Evolutionary conservation across 1,140 invertebrate species (phyloP).

Genomic region (Caenorhabditis briggsae): DNA sequence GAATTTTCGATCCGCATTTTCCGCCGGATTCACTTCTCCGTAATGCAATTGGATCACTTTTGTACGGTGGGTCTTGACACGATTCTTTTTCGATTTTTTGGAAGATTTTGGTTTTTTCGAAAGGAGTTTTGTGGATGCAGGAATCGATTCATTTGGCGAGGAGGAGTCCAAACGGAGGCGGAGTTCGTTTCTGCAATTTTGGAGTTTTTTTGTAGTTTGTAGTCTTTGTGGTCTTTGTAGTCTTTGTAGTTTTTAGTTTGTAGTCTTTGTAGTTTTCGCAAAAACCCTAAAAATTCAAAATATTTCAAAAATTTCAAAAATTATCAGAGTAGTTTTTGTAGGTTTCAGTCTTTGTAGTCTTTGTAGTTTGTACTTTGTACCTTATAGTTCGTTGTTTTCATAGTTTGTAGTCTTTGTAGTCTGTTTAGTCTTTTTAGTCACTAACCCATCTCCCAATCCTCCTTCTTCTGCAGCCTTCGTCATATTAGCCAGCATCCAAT

Average conservation of each 20-base stretch:
- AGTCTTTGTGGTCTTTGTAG: no score
- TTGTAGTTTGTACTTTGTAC: no score
- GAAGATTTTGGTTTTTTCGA: slow-evolving; percentile 4
- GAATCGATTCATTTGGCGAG: background rate
- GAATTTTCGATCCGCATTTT: slow-evolving; percentile 14
- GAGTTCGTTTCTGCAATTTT: slow-evolving; percentile 1
- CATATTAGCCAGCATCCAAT: slow-evolving; percentile 68
- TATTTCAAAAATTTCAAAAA: no score
- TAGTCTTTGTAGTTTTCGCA: no score
- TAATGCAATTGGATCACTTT: slow-evolving; percentile 33
- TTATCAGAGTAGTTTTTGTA: no score
- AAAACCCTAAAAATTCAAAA: no score
- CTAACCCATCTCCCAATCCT: background rate
- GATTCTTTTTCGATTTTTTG: slow-evolving; percentile 5
- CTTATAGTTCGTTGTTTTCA: no score
- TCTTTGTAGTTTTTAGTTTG: no score
- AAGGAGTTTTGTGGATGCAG: background rate
- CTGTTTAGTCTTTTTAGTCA: no score
- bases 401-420: no score
- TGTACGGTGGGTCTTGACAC: slow-evolving; percentile 32
- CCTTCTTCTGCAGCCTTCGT: slow-evolving; percentile 63
- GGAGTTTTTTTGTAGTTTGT: background rate
- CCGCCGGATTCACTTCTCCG: background rate
- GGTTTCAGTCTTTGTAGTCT: no score
- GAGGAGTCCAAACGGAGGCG: background rate